phyloP scores from a whole-genome alignment of 2,888 invertebrate species.

The Pristionchus exspectatus region DNA sequence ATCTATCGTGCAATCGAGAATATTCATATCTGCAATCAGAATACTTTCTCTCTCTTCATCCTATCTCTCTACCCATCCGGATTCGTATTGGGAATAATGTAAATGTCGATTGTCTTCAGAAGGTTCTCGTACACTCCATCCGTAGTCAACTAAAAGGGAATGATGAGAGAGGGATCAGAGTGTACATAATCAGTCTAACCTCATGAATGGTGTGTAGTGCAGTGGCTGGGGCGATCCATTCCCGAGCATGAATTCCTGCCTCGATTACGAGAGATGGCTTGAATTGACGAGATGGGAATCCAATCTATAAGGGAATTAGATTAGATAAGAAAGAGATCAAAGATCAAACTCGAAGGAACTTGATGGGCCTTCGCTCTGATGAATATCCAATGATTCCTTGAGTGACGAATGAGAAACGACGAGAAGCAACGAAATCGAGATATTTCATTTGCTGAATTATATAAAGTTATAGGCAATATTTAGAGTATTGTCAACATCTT shows the following conservation, averaged over 20 bases:
- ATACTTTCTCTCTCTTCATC: not conserved
- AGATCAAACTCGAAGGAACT: conserved; percentile 25
- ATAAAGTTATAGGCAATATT: not conserved
- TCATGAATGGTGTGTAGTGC: conserved; percentile 15
- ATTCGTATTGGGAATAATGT: conserved; percentile 47
- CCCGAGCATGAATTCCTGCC: conserved; percentile 44
- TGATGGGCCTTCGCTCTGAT: conserved; percentile 34
- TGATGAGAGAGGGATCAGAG: not conserved
- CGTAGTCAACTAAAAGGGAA: conserved; percentile 27
- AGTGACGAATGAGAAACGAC: conserved; percentile 16
- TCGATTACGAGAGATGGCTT: conserved; percentile 42
- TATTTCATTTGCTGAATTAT: conserved; percentile 41
- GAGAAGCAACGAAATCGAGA: conserved; percentile 29
- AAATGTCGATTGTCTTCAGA: conserved; percentile 35
- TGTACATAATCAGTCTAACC: not conserved
- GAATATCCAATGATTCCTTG: conserved; percentile 31
- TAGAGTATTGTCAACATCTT: conserved; percentile 6
- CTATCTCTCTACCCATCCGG: conserved; percentile 23
- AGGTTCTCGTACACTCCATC: conserved; percentile 35
- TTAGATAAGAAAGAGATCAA: not conserved
- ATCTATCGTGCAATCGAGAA: conserved; percentile 34
- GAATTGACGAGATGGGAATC: conserved; percentile 18
- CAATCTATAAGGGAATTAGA: conserved; percentile 8
- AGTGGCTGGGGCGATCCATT: conserved; percentile 51
- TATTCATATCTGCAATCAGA: conserved; percentile 29